phyloP scores from a whole-genome alignment of 2,797 vertebrate species.

The Microctenopoma steveboyesi region DNA sequence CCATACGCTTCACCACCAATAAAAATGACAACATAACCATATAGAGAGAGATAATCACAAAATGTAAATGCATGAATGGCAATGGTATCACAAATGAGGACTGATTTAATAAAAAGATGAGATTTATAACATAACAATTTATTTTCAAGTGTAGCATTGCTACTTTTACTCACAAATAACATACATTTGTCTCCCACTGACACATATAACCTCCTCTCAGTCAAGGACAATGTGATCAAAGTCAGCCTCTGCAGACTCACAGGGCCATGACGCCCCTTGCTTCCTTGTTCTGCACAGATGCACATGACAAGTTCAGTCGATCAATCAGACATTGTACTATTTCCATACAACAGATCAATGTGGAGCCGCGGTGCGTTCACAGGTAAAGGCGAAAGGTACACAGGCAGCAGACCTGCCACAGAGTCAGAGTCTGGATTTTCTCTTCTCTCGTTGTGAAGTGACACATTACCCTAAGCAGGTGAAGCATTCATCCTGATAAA shows the following conservation, averaged over 20 bases:
- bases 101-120: no score
- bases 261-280: slow-evolving; percentile 21
- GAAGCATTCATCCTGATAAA: slow-evolving; percentile 22
- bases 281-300: slow-evolving; percentile 37
- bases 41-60: not conserved
- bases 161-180: slow-evolving; percentile 4
- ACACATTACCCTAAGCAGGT: slow-evolving; percentile 16
- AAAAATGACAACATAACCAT: not conserved
- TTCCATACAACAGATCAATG: slow-evolving; percentile 65
- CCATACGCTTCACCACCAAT: not conserved
- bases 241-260: slow-evolving; percentile 44
- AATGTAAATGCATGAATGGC: not conserved
- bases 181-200: not conserved
- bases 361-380: slow-evolving; percentile 27
- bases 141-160: not conserved
- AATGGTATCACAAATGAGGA: not conserved
- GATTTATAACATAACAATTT: no score
- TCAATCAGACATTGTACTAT: slow-evolving; percentile 64
- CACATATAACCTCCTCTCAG: slow-evolving; percentile 13
- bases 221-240: slow-evolving; percentile 45
- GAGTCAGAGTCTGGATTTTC: slow-evolving; percentile 6
- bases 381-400: slow-evolving; percentile 22
- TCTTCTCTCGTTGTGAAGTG: not conserved
- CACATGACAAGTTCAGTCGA: slow-evolving; percentile 44
- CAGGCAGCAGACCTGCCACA: slow-evolving; percentile 3